Percentiles rank a stretch among this genome's conserved stretches.
These are phyloP conservation scores for Lasioglossum albipes DNA, from an alignment of 1,140 invertebrate genomes.

Conservation along the genomic window DNA sequence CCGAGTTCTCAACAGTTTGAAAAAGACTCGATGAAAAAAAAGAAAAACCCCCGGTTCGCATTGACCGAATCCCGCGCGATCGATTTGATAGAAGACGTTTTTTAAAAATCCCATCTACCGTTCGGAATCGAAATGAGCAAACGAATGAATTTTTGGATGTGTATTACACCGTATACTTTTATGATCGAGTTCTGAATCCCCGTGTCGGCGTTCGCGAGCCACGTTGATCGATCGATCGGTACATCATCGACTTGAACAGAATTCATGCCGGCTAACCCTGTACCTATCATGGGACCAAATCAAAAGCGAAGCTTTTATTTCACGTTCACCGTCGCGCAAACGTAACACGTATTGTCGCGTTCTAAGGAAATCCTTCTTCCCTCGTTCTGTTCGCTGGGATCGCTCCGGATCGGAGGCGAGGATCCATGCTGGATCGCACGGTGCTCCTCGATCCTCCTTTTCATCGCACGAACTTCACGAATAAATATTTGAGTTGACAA, in stretches of 20 bases:
- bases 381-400: constrained; percentile 54
- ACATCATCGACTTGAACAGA: constrained; percentile 55
- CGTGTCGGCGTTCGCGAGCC: constrained; percentile 33
- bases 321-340: constrained; percentile 66
- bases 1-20: too few species aligned
- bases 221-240: constrained; percentile 59
- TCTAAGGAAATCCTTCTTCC: constrained; percentile 28
- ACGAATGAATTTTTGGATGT: too few species aligned
- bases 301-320: constrained; percentile 68
- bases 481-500: too few species aligned
- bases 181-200: constrained; percentile 37
- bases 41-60: too few species aligned
- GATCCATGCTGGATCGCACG: constrained; percentile 18
- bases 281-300: constrained; percentile 78
- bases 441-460: background rate
- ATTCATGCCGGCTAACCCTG: constrained; percentile 68
- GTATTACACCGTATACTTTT: background rate
- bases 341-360: constrained; percentile 56
- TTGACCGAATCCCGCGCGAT: too few species aligned
- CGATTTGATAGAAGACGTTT: too few species aligned
- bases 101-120: too few species aligned
- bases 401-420: constrained; percentile 39
- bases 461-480: too few species aligned
- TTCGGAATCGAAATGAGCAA: too few species aligned
- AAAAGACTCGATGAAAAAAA: too few species aligned